Percentiles rank a stretch among this genome's conserved stretches.
These are phyloP conservation scores for Leptocoma aspasia DNA, from an alignment of 2,113 vertebrate genomes.

Conservation along the genomic window DNA sequence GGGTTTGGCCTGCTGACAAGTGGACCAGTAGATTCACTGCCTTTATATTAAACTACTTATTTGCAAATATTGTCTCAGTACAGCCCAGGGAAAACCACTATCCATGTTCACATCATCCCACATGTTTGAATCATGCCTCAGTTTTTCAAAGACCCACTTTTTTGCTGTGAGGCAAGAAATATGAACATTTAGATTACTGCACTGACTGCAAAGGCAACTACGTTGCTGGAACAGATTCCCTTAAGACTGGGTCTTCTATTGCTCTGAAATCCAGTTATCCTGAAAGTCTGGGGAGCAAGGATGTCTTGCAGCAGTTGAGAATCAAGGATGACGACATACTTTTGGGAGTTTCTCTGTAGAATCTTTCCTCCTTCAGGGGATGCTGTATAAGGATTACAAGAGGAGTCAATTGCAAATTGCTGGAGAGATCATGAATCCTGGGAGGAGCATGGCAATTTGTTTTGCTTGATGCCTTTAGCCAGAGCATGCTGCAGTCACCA, in stretches of 20 bases:
- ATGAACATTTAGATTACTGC: not conserved
- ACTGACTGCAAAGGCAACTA: not conserved
- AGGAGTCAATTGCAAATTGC: not conserved
- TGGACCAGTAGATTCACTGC: not conserved
- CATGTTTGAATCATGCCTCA: not conserved
- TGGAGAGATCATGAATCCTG: not conserved
- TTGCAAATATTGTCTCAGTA: not conserved
- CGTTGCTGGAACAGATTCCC: not conserved
- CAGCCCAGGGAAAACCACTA: not conserved
- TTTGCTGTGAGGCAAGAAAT: not conserved
- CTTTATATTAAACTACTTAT: not conserved
- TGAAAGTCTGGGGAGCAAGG: not conserved
- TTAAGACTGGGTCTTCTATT: not conserved
- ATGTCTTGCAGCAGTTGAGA: not conserved
- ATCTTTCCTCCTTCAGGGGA: not conserved
- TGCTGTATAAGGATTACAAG: not conserved
- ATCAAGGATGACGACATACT: not conserved
- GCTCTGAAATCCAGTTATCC: not conserved
- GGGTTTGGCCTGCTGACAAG: not conserved
- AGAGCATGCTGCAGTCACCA: not conserved
- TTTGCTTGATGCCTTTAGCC: not conserved
- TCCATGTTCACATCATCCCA: not conserved
- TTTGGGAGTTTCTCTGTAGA: not conserved
- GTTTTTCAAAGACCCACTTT: not conserved
- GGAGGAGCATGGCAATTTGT: not conserved